Evolutionary conservation across 2,888 invertebrate genomes (phyloP).

Genomic region (Eupithecia tripunctaria): DNA sequence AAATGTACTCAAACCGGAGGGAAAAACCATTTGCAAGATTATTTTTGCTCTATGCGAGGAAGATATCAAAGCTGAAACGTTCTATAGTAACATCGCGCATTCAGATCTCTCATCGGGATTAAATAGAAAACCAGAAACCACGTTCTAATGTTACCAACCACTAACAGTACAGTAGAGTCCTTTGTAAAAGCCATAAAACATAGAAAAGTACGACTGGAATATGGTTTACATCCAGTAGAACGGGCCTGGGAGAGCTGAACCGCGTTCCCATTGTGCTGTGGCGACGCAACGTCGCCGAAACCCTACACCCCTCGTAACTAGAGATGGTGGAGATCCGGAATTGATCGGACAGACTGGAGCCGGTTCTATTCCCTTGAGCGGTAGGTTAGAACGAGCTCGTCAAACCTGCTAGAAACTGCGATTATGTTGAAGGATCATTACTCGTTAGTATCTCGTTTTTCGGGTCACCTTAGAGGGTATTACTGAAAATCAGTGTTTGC

Average conservation of each 20-base stretch:
- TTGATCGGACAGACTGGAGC: conserved; percentile 53
- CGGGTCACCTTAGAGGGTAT: too few species aligned
- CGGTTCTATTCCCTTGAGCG: conserved; percentile 50
- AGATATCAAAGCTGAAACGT: conserved; percentile 1
- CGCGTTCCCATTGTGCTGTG: conserved; percentile 60
- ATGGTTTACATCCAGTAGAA: conserved; percentile 65
- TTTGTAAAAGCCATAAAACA: conserved; percentile 26
- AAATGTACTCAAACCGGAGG: neutral
- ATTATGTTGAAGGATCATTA: neutral
- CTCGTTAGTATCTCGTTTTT: too few species aligned
- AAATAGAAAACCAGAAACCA: conserved; percentile 22
- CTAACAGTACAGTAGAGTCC: conserved; percentile 26
- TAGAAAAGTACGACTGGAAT: conserved; percentile 35
- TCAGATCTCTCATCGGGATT: conserved; percentile 9
- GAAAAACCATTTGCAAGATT: conserved; percentile 3
- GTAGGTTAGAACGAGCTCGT: conserved; percentile 42
- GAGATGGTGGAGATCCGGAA: conserved; percentile 60
- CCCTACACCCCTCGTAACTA: conserved; percentile 68
- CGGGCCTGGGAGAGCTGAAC: conserved; percentile 51
- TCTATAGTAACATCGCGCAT: neutral
- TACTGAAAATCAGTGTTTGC: too few species aligned
- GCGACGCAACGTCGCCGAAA: conserved; percentile 64
- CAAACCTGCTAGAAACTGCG: conserved; percentile 47
- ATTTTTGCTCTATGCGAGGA: neutral
- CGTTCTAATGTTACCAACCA: conserved; percentile 5